Evolutionary conservation across 2,797 vertebrate species (phyloP), one percentile per base, ranked within the genome.

Genomic region (Cryptoprocta ferox): DNA sequence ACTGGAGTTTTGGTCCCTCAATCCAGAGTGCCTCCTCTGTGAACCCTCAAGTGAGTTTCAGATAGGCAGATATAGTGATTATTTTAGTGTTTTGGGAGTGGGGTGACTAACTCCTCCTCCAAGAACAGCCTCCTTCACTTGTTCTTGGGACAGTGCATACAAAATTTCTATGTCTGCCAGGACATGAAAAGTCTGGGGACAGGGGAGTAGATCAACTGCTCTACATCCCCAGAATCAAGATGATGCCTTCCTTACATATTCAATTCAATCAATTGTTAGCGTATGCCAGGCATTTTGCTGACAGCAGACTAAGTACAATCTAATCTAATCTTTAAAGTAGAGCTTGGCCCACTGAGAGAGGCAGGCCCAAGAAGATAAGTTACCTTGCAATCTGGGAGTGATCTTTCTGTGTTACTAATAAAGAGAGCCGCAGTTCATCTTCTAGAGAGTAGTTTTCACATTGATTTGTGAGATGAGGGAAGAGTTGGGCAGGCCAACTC

Each of bases 151-250:
- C 1, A 76, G 39, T 15, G 12, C 32, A 48, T 3, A 21, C 24
- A 53, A 79, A 56, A 1, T 30, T 45, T 63, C 39, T 45, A 1
- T 50, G n/a, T 66, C 42, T 45, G 18, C 12, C 24, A 39, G 18
- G 4, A 21, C 24, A 6, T 56, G 73, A 32, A 78, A 75, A n/a
- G 26, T 59, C 42, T 63, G 48, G 30, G 12, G 1, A 0, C 21
- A 50, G 0, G 0, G 19, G 4, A 6, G 1, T 13, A 4, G 0
- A 18, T 8, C 24, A 75, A 81, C 7, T 48, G 4, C 11, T 71
- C 14, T 56, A 76, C 90, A 66, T n/a, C 10, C 11, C 48, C 7
- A 59, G 30, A 50, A 82, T 37, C 15, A 66, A 50, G 24, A 24
- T 65, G 86, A n/a, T 56, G 71, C 37, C 35, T 82, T 42, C 18